Base-by-base conservation (phyloP, 2,797 vertebrate species). In the Eurystomus glaucurus region DNA sequence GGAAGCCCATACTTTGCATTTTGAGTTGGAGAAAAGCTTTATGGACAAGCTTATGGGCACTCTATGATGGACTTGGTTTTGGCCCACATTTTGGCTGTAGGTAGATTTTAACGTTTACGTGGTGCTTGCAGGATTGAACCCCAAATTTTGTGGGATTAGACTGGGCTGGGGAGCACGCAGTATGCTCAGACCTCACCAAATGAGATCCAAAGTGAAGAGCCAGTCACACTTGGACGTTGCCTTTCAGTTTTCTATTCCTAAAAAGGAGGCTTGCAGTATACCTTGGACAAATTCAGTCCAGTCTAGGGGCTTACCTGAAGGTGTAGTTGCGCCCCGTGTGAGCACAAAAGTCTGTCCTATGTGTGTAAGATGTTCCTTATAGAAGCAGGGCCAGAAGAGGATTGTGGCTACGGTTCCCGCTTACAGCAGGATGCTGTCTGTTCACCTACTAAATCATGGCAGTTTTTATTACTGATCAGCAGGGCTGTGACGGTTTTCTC, bases 1-100 rank as follows among this genome's bases (percentile, higher is more conserved):
- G 45, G 58, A 57, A 14, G 13, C 23, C 6, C 1, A 0, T 33
- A 3, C 33, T n/a, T 37, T 62, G 33, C 39, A 10, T 52, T 71
- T 37, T 45, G 25, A n/a, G 26, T 22, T 58, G 21, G 48, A 62
- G 37, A 58, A 28, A 65, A 21, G 31, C 13, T 31, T 65, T 23
- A 21, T 12, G 8, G 26, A 25, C 3, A 22, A 37, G 7, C 1
- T 46, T 31, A 5, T 13, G 48, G 26, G 5, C 21, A 23, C 3
- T 0, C 37, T 41, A 1, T 8, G 16, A 18, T 33, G 54, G 28
- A 21, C 48, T 39, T 64, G 21, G 0, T 79, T 71, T 62, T 76
- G 61, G 26, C 20, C 43, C 41, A 29, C 7, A 2, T 64, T 41
- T 21, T 46, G 66, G 18, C 48, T 68, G 2, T 15, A 17, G 35